These are phyloP conservation scores for Protomyctophum bolini DNA, from an alignment of 2,113 vertebrate species.

Conservation along the genomic window DNA sequence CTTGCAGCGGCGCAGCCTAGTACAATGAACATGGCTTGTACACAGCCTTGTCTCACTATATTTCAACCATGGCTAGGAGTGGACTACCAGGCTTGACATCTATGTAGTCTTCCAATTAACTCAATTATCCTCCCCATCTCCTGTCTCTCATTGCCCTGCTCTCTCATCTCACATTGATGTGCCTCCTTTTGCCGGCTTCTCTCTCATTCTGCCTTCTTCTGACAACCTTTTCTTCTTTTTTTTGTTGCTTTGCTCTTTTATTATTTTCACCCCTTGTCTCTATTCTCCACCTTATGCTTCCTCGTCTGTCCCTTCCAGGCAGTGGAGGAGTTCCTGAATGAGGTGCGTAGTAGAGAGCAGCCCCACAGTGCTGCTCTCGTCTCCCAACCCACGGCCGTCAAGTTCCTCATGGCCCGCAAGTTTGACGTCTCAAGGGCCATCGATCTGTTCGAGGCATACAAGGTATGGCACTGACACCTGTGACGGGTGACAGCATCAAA, in stretches of 20 bases:
- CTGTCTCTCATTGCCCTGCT: not conserved
- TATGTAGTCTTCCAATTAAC: not conserved
- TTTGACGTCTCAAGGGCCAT: conserved; percentile 84
- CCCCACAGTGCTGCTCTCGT: conserved; percentile 80
- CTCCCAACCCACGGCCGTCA: conserved; percentile 82
- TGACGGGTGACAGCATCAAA: not conserved
- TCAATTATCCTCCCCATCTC: not conserved
- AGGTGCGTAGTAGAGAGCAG: conserved; percentile 78
- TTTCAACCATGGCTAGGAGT: conserved; percentile 11
- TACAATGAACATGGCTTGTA: conserved; percentile 1
- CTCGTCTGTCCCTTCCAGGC: conserved; percentile 61
- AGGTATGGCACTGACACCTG: conserved; percentile 62
- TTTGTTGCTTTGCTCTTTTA: not conserved
- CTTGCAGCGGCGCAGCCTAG: too few relatives aligned
- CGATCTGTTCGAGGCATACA: conserved; percentile 84
- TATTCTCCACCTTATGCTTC: not conserved
- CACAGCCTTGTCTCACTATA: not conserved
- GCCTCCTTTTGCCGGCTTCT: not conserved
- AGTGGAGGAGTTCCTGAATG: conserved; percentile 82
- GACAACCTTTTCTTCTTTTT: not conserved
- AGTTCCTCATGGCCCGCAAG: conserved; percentile 87
- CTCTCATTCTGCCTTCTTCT: not conserved
- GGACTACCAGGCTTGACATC: not conserved
- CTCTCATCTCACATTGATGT: not conserved
- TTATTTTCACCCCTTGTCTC: not conserved